Evolutionary conservation across 2,797 vertebrate species (phyloP).

Genomic region (Chelidonichthys spinosus): DNA sequence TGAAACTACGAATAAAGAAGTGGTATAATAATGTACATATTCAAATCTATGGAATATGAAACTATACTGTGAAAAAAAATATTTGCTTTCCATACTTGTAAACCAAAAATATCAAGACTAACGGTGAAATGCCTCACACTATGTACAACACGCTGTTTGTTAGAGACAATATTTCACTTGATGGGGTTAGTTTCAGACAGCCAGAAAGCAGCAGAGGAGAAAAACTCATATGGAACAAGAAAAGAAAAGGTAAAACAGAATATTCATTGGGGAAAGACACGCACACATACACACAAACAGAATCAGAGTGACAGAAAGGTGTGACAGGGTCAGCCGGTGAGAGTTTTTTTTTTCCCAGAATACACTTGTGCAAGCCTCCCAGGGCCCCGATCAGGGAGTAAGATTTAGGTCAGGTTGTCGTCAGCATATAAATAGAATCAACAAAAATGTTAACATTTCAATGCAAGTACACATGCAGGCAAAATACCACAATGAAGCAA

Average conservation of each 20-base stretch:
- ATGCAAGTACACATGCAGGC: not conserved
- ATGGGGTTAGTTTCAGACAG: constrained; percentile 1
- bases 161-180: constrained; percentile 6
- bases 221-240: not conserved
- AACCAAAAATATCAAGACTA: not conserved
- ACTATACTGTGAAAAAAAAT: too few species aligned
- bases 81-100: not conserved
- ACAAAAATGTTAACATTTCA: constrained; percentile 54
- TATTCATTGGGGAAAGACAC: constrained; percentile 9
- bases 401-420: constrained; percentile 61
- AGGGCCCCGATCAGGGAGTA: constrained; percentile 48
- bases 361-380: constrained; percentile 44
- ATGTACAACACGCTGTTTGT: not conserved
- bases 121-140: not conserved
- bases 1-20: too few species aligned
- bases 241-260: constrained; percentile 14
- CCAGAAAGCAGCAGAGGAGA: not conserved
- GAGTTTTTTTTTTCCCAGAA: constrained; percentile 56
- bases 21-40: too few species aligned
- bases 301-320: constrained; percentile 52
- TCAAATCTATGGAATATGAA: too few species aligned
- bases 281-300: constrained; percentile 23
- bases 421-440: constrained; percentile 62
- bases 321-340: constrained; percentile 58
- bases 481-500: not conserved